Conservation (phyloP, 2,888 invertebrate species). For the Carterocephalus palaemon region DNA sequence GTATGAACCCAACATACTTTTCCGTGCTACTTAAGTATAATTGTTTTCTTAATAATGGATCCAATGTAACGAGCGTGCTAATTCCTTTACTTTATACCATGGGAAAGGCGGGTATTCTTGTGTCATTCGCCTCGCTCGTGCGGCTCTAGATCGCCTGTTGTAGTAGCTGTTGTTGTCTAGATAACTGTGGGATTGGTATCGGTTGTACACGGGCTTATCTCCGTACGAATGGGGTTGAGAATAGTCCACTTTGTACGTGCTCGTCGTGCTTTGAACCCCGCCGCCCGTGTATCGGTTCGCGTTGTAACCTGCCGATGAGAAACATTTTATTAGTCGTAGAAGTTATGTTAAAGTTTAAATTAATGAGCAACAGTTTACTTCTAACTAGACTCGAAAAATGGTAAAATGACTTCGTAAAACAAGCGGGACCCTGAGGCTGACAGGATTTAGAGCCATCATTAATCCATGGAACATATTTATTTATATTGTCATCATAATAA, state of each 20-base stretch:
- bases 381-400: too few species aligned
- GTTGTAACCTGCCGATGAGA: slow-evolving; percentile 57
- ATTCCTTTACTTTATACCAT: slow-evolving; percentile 86
- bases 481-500: too few species aligned
- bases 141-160: slow-evolving; percentile 66
- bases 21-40: slow-evolving; percentile 35
- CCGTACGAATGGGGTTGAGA: slow-evolving; percentile 66
- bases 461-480: too few species aligned
- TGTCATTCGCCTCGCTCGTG: slow-evolving; percentile 59
- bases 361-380: too few species aligned
- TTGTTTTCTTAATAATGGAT: slow-evolving; percentile 55
- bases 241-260: slow-evolving; percentile 73
- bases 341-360: too few species aligned
- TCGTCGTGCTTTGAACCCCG: slow-evolving; percentile 64
- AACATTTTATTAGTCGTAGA: slow-evolving; percentile 8
- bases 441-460: too few species aligned
- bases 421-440: too few species aligned
- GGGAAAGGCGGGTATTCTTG: slow-evolving; percentile 83
- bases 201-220: slow-evolving; percentile 69
- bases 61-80: slow-evolving; percentile 84
- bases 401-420: too few species aligned
- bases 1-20: slow-evolving; percentile 69
- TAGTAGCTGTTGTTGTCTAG: slow-evolving; percentile 59
- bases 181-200: slow-evolving; percentile 65
- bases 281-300: slow-evolving; percentile 60